These are phyloP conservation scores for Lamellibrachia columna DNA, from an alignment of 2,888 invertebrate genomes.

Conservation along the genomic window DNA sequence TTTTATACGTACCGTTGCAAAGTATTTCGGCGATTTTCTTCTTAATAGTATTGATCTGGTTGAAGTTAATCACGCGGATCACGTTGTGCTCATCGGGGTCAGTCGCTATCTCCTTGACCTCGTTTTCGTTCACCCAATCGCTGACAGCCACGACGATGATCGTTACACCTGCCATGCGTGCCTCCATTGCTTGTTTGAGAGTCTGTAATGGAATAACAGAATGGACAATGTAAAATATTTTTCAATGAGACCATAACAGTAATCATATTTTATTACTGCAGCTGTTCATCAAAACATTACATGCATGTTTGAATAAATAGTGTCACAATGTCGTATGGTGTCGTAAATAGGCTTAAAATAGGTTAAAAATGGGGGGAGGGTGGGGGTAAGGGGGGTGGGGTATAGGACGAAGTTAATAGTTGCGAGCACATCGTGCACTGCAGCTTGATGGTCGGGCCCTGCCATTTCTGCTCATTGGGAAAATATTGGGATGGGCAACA, in stretches of 20 bases:
- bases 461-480: too few relatives aligned
- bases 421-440: too few relatives aligned
- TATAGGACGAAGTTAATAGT: too few relatives aligned
- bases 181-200: slow-evolving; percentile 32
- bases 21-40: neutral
- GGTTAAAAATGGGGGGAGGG: too few relatives aligned
- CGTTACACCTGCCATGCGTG: slow-evolving; percentile 33
- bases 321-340: too few relatives aligned
- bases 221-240: neutral
- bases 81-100: slow-evolving; percentile 34
- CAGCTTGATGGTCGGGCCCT: too few relatives aligned
- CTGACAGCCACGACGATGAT: slow-evolving; percentile 37
- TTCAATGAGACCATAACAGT: neutral
- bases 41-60: neutral
- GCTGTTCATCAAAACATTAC: too few relatives aligned
- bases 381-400: too few relatives aligned
- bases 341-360: too few relatives aligned
- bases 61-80: neutral
- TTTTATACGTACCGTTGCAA: neutral
- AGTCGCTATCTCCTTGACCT: slow-evolving; percentile 34
- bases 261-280: too few relatives aligned
- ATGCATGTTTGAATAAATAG: too few relatives aligned
- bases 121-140: slow-evolving; percentile 39
- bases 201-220: slow-evolving; percentile 23
- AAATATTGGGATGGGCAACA: too few relatives aligned